phyloP scores from a whole-genome alignment of 2,888 invertebrate genomes.

The Spodoptera littoralis region DNA sequence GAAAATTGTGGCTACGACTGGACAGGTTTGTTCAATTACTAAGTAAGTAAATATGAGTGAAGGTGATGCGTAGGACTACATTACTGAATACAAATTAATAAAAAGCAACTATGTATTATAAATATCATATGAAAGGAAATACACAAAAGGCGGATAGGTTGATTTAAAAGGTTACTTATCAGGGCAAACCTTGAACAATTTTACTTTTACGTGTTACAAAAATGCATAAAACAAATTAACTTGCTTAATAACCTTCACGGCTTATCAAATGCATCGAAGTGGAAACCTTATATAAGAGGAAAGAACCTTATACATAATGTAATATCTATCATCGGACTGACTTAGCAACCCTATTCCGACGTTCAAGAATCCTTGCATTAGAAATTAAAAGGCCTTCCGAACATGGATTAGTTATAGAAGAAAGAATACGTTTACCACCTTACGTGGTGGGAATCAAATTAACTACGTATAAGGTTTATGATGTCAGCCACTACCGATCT shows the following conservation, averaged over 20 bases:
- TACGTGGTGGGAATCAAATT: too few species aligned
- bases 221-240: conserved; percentile 9
- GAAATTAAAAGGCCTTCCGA: background rate
- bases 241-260: conserved; percentile 17
- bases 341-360: conserved; percentile 3
- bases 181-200: too few species aligned
- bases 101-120: too few species aligned
- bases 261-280: conserved; percentile 11
- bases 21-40: conserved; percentile 13
- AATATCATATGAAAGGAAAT: too few species aligned
- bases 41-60: background rate
- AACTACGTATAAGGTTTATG: too few species aligned
- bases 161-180: too few species aligned
- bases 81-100: background rate
- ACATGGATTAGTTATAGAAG: too few species aligned
- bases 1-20: conserved; percentile 16
- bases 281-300: conserved; percentile 28
- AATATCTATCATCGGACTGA: conserved; percentile 13
- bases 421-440: too few species aligned
- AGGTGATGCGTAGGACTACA: background rate
- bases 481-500: too few species aligned
- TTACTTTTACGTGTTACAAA: background rate
- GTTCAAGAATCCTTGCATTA: conserved; percentile 8
- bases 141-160: too few species aligned
- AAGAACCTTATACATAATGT: conserved; percentile 21